Evolutionary conservation across 1,140 invertebrate genomes (phyloP), one percentile per base, ranked within the genome.

Genomic region (Drosophila sulfurigaster): DNA sequence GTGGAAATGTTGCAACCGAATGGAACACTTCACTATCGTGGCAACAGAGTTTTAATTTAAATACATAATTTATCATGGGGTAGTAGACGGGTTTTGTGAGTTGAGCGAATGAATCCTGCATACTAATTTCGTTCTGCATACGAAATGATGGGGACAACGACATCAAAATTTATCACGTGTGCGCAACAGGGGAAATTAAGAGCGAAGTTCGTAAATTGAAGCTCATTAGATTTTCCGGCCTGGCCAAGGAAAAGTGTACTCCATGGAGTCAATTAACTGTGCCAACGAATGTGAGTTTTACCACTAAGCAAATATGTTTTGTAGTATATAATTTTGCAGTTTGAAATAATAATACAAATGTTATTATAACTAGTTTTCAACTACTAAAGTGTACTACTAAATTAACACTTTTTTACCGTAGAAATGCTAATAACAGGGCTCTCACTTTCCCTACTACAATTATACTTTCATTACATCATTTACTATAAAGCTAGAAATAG

Each of bases 161-260:
- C 45, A 35, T 45, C 59, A 52, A 70, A 48, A 16, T 41, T 57
- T 57, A 38, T n/a, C 28, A 16, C 30, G 75, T 69, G 64, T 80
- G 71, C 51, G 79, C 83, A 88, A 60, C 82, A 62, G 41, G 82
- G 82, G 82, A 87, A 87, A 87, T 87, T 78, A 82, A 52, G 20
- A 25, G 65, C 70, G 35, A 45, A 51, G 64, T 69, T 38, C 6
- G 10, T 51, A 38, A 68, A 66, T 62, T 82, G 30, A 51, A 38
- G 30, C 30, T 68, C 20, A 35, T 63, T 49, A 49, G 41, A 8
- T 35, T 63, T 15, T 35, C 30, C 30, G 15, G 30, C 51, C 30
- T 32, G 51, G n/a, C 28, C 13, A n/a, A 15, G 30, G 7, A 32
- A 54, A 54, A 32, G 13, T 54, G 30, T 30, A 35, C 51, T 30